A percentile compares a stretch with the other conserved stretches of the same genome.
Evolutionary conservation across 2,797 vertebrate species (phyloP).

Genomic region (Margarornis squamiger): DNA sequence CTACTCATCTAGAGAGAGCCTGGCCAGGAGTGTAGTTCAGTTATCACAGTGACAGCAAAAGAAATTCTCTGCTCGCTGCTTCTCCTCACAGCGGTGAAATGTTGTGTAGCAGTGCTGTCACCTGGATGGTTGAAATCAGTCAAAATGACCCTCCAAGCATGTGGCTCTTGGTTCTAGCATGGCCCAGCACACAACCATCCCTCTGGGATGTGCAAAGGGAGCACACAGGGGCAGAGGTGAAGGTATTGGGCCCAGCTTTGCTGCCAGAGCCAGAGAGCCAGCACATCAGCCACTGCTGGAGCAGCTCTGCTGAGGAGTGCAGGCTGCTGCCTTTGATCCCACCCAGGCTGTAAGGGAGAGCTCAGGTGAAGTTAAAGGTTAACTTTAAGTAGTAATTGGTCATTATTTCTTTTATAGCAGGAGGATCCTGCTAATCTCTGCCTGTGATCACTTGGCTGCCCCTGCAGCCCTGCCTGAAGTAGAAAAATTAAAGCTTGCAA

Average conservation of each 20-base stretch:
- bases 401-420: not conserved
- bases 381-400: not conserved
- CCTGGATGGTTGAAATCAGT: not conserved
- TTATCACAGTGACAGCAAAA: not conserved
- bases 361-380: not conserved
- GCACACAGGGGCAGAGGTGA: not conserved
- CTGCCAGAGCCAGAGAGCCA: not conserved
- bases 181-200: not conserved
- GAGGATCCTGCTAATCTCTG: not conserved
- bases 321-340: not conserved
- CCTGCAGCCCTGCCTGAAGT: not conserved
- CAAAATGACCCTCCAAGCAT: not conserved
- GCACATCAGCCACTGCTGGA: not conserved
- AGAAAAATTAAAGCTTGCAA: not conserved
- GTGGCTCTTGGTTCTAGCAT: not conserved
- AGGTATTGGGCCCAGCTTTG: not conserved
- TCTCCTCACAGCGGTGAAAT: not conserved
- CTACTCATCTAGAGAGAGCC: not conserved
- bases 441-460: not conserved
- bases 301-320: not conserved
- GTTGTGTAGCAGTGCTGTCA: not conserved
- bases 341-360: not conserved
- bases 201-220: accelerated
- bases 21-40: not conserved
- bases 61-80: not conserved